These are phyloP conservation scores for Hydrocynus forskahlii DNA, from an alignment of 2,797 vertebrate species.

Conservation along the genomic window DNA sequence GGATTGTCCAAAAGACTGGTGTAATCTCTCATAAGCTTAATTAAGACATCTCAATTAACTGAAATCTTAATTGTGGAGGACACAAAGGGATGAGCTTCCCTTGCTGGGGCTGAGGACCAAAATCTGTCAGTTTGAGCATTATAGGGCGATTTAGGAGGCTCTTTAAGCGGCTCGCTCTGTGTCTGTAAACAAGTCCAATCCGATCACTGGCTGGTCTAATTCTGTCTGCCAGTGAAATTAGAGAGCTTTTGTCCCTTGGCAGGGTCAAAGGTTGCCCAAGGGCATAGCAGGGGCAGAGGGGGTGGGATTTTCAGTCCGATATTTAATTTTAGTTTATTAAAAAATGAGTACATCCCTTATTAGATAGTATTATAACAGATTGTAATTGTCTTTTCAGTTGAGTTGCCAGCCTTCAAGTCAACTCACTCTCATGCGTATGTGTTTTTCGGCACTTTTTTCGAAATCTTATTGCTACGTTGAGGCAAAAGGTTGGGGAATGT, in stretches of 20 bases:
- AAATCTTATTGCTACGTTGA: conserved; percentile 13
- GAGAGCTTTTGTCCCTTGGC: conserved; percentile 39
- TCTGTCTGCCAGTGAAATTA: conserved; percentile 80
- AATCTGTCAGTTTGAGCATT: conserved; percentile 85
- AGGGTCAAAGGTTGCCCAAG: conserved; percentile 43
- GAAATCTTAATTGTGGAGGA: conserved; percentile 76
- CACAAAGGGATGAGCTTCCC: conserved; percentile 68
- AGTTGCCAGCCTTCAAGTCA: background rate
- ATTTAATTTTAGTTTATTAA: too few relatives aligned
- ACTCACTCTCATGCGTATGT: background rate
- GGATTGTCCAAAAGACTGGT: conserved; percentile 64
- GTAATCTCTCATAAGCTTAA: conserved; percentile 67
- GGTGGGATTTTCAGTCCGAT: background rate
- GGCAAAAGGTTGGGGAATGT: conserved; percentile 28
- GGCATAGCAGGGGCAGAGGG: conserved; percentile 29
- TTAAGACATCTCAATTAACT: conserved; percentile 65
- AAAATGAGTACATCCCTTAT: too few relatives aligned
- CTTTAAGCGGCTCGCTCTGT: conserved; percentile 79
- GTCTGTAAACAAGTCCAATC: conserved; percentile 88
- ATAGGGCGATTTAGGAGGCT: conserved; percentile 85
- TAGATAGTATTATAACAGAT: too few relatives aligned
- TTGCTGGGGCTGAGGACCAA: conserved; percentile 65
- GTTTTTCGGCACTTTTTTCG: background rate
- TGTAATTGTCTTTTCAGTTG: background rate
- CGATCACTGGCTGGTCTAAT: conserved; percentile 84